These are phyloP conservation scores for Drosophila paucipuncta DNA, from an alignment of 2,888 invertebrate species.

Conservation along the genomic window DNA sequence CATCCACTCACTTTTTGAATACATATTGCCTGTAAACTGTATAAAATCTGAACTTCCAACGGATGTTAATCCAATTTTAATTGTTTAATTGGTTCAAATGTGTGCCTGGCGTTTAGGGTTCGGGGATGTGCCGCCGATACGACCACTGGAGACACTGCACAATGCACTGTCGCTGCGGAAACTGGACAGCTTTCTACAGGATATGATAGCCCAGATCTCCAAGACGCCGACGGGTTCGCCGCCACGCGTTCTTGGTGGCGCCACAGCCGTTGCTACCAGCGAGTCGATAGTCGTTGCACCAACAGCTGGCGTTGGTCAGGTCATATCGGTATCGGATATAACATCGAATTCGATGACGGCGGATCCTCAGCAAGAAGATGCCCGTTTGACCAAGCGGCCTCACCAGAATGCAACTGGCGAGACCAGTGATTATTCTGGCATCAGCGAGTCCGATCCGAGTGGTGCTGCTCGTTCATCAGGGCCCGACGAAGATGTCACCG, in stretches of 20 bases:
- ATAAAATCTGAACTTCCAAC: not conserved
- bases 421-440: not conserved
- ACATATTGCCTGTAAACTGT: not conserved
- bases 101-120: constrained; percentile 87
- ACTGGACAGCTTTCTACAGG: constrained; percentile 94
- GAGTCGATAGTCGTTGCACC: not conserved
- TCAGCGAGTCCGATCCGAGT: constrained; percentile 6
- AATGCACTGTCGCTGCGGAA: constrained; percentile 97
- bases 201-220: constrained; percentile 92
- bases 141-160: constrained; percentile 98
- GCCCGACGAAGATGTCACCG: constrained; percentile 8
- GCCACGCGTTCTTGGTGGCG: constrained; percentile 85
- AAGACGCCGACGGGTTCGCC: constrained; percentile 91
- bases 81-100: constrained; percentile 73
- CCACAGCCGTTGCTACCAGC: constrained; percentile 15
- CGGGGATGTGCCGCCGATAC: constrained; percentile 97
- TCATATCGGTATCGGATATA: constrained; percentile 1
- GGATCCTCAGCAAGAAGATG: not conserved
- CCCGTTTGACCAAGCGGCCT: too few relatives aligned
- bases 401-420: not conserved
- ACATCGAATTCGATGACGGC: constrained; percentile 40
- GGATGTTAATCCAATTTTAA: not conserved
- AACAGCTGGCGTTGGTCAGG: not conserved
- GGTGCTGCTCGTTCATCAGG: not conserved
- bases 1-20: not conserved